These are phyloP conservation scores for Dione vanillae DNA, from an alignment of 2,888 invertebrate species.

Conservation along the genomic window DNA sequence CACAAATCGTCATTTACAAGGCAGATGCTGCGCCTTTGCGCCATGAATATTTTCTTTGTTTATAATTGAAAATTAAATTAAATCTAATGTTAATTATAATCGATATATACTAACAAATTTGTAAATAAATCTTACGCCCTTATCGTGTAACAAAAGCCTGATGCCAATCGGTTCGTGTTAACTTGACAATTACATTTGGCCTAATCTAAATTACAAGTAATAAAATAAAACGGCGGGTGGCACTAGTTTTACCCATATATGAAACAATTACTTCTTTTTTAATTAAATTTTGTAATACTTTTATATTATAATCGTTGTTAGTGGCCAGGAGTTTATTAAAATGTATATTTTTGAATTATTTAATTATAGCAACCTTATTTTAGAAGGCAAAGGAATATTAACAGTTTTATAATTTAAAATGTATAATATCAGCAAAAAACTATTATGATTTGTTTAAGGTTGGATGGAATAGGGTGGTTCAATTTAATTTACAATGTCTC, in stretches of 20 bases:
- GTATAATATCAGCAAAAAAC: no score
- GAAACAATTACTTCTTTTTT: constrained; percentile 1
- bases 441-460: no score
- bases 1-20: no score
- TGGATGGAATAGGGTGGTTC: no score
- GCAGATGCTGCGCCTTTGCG: no score
- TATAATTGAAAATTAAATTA: no score
- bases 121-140: constrained; percentile 4
- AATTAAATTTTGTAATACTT: not conserved
- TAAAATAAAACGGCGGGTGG: constrained; percentile 6
- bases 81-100: not conserved
- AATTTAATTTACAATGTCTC: no score
- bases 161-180: constrained; percentile 25
- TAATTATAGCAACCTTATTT: no score
- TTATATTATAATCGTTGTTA: not conserved
- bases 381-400: no score
- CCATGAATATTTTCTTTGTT: no score
- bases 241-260: not conserved
- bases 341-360: not conserved
- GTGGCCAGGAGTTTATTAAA: not conserved
- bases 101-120: not conserved
- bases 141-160: constrained; percentile 18
- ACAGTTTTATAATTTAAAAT: no score
- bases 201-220: constrained; percentile 22
- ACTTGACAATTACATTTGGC: constrained; percentile 23